Evolutionary conservation across 2,888 invertebrate genomes (phyloP).

Genomic region (Clanis bilineata): DNA sequence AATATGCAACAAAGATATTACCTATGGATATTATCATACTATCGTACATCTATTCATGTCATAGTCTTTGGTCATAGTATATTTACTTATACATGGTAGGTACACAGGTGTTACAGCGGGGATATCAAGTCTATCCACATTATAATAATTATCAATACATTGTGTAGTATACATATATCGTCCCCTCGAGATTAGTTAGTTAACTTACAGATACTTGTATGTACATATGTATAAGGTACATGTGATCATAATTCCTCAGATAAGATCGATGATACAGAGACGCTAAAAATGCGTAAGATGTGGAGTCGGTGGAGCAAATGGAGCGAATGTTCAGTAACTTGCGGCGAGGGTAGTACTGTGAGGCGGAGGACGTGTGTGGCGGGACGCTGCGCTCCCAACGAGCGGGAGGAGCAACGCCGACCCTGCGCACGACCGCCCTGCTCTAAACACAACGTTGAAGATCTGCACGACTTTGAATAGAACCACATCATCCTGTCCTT

Average conservation of each 20-base stretch:
- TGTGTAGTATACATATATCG: too few species aligned
- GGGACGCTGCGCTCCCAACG: constrained; percentile 67
- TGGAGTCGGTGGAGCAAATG: constrained; percentile 76
- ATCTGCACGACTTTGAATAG: constrained; percentile 34
- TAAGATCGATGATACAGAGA: constrained; percentile 35
- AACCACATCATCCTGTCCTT: background rate
- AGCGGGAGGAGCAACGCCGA: constrained; percentile 61
- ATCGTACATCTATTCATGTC: too few species aligned
- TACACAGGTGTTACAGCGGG: too few species aligned
- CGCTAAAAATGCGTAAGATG: constrained; percentile 52
- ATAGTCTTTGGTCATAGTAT: too few species aligned
- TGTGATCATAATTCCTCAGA: background rate
- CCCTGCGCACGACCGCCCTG: constrained; percentile 53
- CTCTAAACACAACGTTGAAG: constrained; percentile 24
- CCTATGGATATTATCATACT: too few species aligned
- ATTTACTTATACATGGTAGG: too few species aligned
- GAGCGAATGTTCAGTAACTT: constrained; percentile 65
- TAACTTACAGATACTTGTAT: background rate
- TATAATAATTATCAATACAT: too few species aligned
- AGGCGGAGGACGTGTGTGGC: constrained; percentile 58
- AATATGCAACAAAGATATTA: too few species aligned
- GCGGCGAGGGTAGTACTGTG: constrained; percentile 53
- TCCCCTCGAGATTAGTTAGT: too few species aligned
- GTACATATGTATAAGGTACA: background rate
- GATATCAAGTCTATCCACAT: too few species aligned